These are phyloP conservation scores for Lampris megalopsis DNA, from an alignment of 2,113 vertebrate species.

Conservation along the genomic window DNA sequence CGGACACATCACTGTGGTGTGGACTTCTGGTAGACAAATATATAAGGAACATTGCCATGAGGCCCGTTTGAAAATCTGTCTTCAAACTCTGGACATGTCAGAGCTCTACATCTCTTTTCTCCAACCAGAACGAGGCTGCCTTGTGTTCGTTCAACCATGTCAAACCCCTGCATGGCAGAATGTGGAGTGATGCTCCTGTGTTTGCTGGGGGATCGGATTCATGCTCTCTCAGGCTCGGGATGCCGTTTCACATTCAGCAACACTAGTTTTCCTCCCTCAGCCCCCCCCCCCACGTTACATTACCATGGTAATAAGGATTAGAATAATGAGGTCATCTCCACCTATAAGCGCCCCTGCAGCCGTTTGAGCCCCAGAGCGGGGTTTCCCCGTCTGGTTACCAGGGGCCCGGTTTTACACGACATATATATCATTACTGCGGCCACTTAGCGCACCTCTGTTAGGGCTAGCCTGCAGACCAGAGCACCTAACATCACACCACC, in stretches of 20 bases:
- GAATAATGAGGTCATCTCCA: slow-evolving; percentile 32
- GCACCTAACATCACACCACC: not conserved
- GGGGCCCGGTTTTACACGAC: not conserved
- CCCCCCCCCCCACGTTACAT: not conserved
- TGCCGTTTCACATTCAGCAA: not conserved
- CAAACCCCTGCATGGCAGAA: not conserved
- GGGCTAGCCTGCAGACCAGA: slow-evolving; percentile 3
- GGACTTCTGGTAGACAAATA: too few species aligned
- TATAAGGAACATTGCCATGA: too few species aligned
- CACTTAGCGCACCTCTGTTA: slow-evolving; percentile 35
- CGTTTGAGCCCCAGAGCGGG: not conserved
- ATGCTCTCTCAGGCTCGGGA: not conserved
- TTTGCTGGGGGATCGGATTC: not conserved
- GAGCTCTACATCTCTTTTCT: too few species aligned
- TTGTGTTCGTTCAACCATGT: not conserved
- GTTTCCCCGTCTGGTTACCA: not conserved
- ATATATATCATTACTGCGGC: slow-evolving; percentile 17
- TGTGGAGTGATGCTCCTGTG: not conserved
- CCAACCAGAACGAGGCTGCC: not conserved
- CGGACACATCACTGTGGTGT: too few species aligned
- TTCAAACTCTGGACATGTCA: too few species aligned
- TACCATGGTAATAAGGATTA: not conserved
- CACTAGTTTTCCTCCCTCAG: not conserved
- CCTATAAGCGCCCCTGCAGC: slow-evolving; percentile 2
- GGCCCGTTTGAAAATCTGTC: too few species aligned